Evolutionary conservation across 2,113 vertebrate genomes (phyloP).

Genomic region (Nannobrachium achirus): DNA sequence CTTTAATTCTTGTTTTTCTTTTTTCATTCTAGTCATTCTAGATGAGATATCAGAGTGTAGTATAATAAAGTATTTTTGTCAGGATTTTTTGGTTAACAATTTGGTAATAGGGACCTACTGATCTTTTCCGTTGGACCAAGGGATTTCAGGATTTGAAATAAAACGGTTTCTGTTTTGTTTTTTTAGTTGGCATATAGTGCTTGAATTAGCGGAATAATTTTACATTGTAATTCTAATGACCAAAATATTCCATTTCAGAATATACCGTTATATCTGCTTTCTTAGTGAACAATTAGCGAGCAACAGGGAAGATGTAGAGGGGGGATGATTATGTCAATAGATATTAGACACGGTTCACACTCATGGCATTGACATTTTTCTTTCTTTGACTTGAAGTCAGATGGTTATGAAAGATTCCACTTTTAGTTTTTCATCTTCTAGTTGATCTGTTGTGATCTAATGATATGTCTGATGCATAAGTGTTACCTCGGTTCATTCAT

Average conservation of each 20-base stretch:
- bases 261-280: conserved; percentile 17
- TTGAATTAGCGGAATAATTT: conserved; percentile 31
- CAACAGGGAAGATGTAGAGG: neutral
- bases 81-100: conserved; percentile 47
- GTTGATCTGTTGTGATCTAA: conserved; percentile 14
- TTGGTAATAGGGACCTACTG: conserved; percentile 40
- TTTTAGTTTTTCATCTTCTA: neutral
- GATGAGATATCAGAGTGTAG: conserved; percentile 43
- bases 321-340: neutral
- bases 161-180: conserved; percentile 28
- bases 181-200: conserved; percentile 19
- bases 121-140: conserved; percentile 67
- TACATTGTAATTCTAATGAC: conserved; percentile 37
- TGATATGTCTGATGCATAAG: neutral
- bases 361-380: conserved; percentile 9
- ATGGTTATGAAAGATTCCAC: neutral
- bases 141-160: conserved; percentile 49
- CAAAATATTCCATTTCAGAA: conserved; percentile 24
- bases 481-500: neutral
- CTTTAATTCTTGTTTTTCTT: conserved; percentile 21
- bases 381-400: conserved; percentile 21
- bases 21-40: conserved; percentile 27
- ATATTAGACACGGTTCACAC: neutral
- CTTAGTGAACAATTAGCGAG: neutral
- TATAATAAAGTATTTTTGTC: conserved; percentile 46